These are phyloP conservation scores for Hiodon alosoides DNA, from an alignment of 2,113 vertebrate genomes.

Conservation along the genomic window DNA sequence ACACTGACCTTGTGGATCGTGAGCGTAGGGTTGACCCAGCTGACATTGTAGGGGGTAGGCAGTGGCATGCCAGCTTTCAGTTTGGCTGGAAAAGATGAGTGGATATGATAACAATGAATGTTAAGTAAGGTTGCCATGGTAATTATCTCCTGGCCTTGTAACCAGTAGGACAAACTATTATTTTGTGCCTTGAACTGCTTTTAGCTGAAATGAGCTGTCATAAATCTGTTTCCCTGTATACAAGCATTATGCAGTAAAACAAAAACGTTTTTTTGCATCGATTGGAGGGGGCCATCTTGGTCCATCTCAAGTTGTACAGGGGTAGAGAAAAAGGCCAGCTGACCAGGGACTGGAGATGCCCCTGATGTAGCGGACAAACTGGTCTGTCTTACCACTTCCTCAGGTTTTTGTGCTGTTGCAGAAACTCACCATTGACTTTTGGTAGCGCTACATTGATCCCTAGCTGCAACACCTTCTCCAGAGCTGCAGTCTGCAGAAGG, in stretches of 20 bases:
- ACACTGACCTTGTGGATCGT: conserved; percentile 45
- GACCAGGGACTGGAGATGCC: too few relatives aligned
- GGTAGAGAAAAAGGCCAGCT: neutral
- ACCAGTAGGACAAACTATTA: too few relatives aligned
- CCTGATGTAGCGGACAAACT: too few relatives aligned
- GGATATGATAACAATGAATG: neutral
- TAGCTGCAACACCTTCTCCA: rapidly evolving
- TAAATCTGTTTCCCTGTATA: too few relatives aligned
- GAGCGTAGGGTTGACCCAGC: conserved; percentile 46
- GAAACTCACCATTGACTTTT: conserved; percentile 44
- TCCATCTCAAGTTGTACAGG: neutral
- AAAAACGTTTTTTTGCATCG: too few relatives aligned
- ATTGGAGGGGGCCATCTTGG: too few relatives aligned
- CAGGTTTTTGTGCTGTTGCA: neutral
- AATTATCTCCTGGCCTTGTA: too few relatives aligned
- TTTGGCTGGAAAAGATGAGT: conserved; percentile 33
- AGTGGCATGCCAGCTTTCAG: conserved; percentile 38
- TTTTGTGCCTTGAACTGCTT: neutral
- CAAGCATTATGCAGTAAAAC: too few relatives aligned
- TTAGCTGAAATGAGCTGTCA: too few relatives aligned
- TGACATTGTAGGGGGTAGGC: conserved; percentile 24
- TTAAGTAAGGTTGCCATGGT: neutral
- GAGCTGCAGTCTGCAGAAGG: conserved; percentile 33
- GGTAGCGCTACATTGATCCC: neutral
- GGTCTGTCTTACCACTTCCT: too few relatives aligned